These are phyloP conservation scores for Cyclargus thomasi DNA, from an alignment of 1,140 invertebrate genomes.

Conservation along the genomic window DNA sequence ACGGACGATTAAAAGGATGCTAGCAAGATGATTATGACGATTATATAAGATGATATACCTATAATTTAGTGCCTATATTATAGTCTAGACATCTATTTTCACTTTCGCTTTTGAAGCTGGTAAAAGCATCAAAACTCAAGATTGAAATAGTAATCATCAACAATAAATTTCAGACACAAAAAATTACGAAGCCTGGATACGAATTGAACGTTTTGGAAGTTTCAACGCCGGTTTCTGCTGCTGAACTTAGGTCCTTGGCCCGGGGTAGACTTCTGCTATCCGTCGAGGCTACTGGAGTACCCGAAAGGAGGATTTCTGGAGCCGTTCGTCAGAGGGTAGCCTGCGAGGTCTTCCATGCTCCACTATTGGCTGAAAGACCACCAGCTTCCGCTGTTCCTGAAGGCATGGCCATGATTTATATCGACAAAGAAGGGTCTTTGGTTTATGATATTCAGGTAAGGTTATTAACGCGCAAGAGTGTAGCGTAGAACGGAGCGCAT, in stretches of 20 bases:
- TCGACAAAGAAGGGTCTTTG: slow-evolving; percentile 84
- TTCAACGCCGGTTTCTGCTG: slow-evolving; percentile 81
- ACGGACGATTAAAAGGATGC: too few species aligned
- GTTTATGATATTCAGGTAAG: slow-evolving; percentile 81
- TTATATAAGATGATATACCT: too few species aligned
- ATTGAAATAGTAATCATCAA: not conserved
- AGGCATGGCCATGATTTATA: slow-evolving; percentile 86
- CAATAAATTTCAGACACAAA: slow-evolving; percentile 47
- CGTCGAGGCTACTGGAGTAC: slow-evolving; percentile 79
- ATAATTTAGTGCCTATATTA: too few species aligned
- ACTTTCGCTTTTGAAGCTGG: too few species aligned
- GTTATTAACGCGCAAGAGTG: not conserved
- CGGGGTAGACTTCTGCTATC: slow-evolving; percentile 81
- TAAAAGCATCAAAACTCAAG: too few species aligned
- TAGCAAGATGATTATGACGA: too few species aligned
- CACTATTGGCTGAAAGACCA: slow-evolving; percentile 74
- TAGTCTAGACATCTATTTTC: too few species aligned
- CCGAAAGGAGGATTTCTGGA: slow-evolving; percentile 79
- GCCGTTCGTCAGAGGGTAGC: slow-evolving; percentile 81
- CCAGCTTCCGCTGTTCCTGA: slow-evolving; percentile 67
- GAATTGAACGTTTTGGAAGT: slow-evolving; percentile 86
- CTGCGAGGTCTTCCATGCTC: slow-evolving; percentile 87
- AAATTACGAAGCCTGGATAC: slow-evolving; percentile 81
- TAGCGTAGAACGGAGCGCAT: too few species aligned
- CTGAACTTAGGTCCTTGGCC: slow-evolving; percentile 82